Base-by-base conservation (phyloP, 2,797 vertebrate genomes). In the Oryzias dopingdopingensis region DNA sequence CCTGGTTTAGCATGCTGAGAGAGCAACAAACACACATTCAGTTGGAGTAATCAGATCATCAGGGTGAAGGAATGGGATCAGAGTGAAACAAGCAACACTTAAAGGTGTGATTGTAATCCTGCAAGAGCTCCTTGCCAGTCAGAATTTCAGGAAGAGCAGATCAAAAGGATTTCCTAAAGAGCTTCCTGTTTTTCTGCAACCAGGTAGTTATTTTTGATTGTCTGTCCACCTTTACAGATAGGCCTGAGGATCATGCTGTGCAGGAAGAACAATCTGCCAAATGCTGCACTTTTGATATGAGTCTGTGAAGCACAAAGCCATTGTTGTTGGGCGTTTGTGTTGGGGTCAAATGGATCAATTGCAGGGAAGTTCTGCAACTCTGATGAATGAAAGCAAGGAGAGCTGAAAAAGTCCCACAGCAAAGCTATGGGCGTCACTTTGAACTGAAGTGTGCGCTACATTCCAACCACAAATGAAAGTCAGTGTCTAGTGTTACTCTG, bases 31-130 rank as follows among this genome's bases (percentile, higher is more conserved):
- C 56, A 42, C 56, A 76, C 42, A 7, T 17, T 26, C 22, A 48
- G 67, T 41, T 26, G 58, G 73, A 81, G 80, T 82, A 82, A 84
- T 80, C 67, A 65, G 69, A 86, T 83, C 77, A 84, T 63, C 51
- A 65, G 24, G 46, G 65, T 4, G 42, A 17, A 62, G 48, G 51
- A 52, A 2, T 13, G 44, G 57, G 2, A 29, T 29, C 26, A 29
- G 26, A 20, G 16, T 1, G 44, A 53, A 17, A n/a, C 20, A 17
- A 56, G 44, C 6, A 14, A 26, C 4, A 14, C 1, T 10, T 37
- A 24, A 8, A 44, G 23, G 41, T 56, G 15, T 70, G 48, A 17
- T 14, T 18, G 14, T 42, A 52, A 57, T 20, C 52, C 52, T 45
- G 22, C n/a, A 42, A 47, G 14, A 52, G 22, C 4, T 56, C 32